phyloP scores from a whole-genome alignment of 2,888 invertebrate species.

The Sinodicranocentrus sp. region DNA sequence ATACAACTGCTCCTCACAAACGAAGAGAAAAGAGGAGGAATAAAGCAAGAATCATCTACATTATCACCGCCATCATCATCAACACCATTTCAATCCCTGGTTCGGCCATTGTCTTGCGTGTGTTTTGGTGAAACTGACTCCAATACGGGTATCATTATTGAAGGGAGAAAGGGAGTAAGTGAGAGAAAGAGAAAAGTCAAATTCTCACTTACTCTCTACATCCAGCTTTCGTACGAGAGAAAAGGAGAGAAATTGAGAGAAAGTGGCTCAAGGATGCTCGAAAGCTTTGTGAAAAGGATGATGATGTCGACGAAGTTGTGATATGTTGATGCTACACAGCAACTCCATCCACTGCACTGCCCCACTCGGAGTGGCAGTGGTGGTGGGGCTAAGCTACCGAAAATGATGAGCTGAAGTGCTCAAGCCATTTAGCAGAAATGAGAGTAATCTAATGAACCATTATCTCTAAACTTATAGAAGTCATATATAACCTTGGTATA shows the following conservation, averaged over 20 bases:
- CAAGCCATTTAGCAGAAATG: slow-evolving; percentile 73
- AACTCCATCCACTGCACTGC: not conserved
- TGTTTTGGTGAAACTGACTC: too few species aligned
- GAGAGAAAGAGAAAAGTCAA: slow-evolving; percentile 22
- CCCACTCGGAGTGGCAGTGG: slow-evolving; percentile 31
- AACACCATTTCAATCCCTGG: slow-evolving; percentile 5
- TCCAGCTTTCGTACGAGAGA: slow-evolving; percentile 21
- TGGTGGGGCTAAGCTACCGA: slow-evolving; percentile 59
- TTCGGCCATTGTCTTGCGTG: not conserved
- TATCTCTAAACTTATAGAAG: slow-evolving; percentile 47
- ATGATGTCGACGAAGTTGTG: slow-evolving; percentile 32
- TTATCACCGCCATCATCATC: slow-evolving; percentile 29
- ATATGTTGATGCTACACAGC: slow-evolving; percentile 32
- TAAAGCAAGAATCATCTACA: slow-evolving; percentile 23
- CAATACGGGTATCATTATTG: too few species aligned
- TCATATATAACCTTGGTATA: slow-evolving; percentile 26
- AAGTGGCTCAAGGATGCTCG: slow-evolving; percentile 55
- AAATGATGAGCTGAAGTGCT: slow-evolving; percentile 73
- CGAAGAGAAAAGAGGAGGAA: too few species aligned
- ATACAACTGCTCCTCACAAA: not conserved
- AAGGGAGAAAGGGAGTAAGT: not conserved
- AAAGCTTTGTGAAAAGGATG: slow-evolving; percentile 15
- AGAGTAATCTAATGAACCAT: slow-evolving; percentile 75
- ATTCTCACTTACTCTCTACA: slow-evolving; percentile 15
- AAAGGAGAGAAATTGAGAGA: slow-evolving; percentile 13